Evolutionary conservation across 2,113 vertebrate species (phyloP), one percentile per base, ranked within the genome.

Genomic region (Lepus americanus): DNA sequence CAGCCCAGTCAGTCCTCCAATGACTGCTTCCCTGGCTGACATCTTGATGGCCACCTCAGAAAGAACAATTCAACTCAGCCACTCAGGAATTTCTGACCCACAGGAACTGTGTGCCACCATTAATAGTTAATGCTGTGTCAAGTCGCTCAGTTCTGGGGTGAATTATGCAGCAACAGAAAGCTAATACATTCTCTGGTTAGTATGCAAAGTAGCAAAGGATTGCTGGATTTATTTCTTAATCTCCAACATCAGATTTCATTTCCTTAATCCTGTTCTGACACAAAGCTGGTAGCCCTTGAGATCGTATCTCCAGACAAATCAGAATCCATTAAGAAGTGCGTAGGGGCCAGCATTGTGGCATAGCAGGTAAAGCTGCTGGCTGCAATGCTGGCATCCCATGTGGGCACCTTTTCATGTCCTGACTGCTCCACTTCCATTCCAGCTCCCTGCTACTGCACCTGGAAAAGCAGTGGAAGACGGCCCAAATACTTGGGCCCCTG

Each of bases 241-340:
- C 39, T 92, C 44, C 36, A 83, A 69, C 8, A n/a, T 84, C 33
- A 87, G 39, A 61, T 94, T 93, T 94, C 33, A 90, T 44, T 89
- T 95, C n/a, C 51, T 85, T 92, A 44, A 61, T 64, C 12, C 67
- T 77, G 51, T 78, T 74, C 61, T 70, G 25, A 89, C 25, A 10
- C 39, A 67, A 82, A 78, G 33, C 66, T 70, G 7, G 61, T 23
- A 66, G 11, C 23, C 72, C 86, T 89, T 80, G 72, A 87, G 83
- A 77, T 76, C 72, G 4, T 25, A 76, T 73, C 19, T 87, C 20
- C 44, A 82, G 63, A 36, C 29, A 81, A 55, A 64, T 70, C 55
- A 73, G 69, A 92, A 94, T 29, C 20, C 25, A 88, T 74, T 72
- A 88, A 87, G 55, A 74, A 64, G 8, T 29, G 19, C 22, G 22